Evolutionary conservation across 1,140 invertebrate genomes (phyloP), one percentile per base, ranked within the genome.

Genomic region (Drosophila ficusphila): DNA sequence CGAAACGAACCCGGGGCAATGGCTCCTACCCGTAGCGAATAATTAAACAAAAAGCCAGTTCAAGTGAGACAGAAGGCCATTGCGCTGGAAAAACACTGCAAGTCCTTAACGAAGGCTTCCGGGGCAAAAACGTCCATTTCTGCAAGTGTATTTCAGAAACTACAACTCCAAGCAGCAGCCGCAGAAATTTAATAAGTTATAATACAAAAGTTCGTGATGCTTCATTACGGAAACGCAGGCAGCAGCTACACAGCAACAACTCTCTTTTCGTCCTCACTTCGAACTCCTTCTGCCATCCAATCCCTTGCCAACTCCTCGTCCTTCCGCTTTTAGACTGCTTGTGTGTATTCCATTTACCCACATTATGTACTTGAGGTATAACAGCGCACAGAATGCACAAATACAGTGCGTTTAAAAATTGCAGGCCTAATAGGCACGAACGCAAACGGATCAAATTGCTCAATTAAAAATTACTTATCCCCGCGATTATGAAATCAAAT

Each of bases 161-260:
- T 62, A 49, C 41, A 58, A 42, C 56, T 47, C 19, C 38, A 52
- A 29, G 42, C 60, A 73, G 14, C 53, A 77, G 48, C 79, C 56
- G 56, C 73, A 69, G 53, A 81, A 85, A 88, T 88, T 74, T 85
- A 85, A 81, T 88, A 86, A 85, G 72, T 88, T 85, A 73, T 76
- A 76, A 86, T 76, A 76, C 72, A 79, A 79, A 85, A 85, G 72
- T 86, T 85, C 54, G 53, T 31, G 44, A 61, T 64, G 53, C 76
- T 81, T 86, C 76, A 86, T 85, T 86, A 86, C 73, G 46, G 38
- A 42, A 79, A 64, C 52, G 76, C 71, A 42, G 21, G 6, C 51
- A 46, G 60, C 60, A 47, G 48, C 58, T 56, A 58, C 23, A 7
- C 36, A 21, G 46, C 38, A 11, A 27, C 54, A 31, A 8, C 25